Evolutionary conservation across 30 jellyfish, hydroid and myxozoan species (phyloP).

Genomic region (Aurelia coerulea): DNA sequence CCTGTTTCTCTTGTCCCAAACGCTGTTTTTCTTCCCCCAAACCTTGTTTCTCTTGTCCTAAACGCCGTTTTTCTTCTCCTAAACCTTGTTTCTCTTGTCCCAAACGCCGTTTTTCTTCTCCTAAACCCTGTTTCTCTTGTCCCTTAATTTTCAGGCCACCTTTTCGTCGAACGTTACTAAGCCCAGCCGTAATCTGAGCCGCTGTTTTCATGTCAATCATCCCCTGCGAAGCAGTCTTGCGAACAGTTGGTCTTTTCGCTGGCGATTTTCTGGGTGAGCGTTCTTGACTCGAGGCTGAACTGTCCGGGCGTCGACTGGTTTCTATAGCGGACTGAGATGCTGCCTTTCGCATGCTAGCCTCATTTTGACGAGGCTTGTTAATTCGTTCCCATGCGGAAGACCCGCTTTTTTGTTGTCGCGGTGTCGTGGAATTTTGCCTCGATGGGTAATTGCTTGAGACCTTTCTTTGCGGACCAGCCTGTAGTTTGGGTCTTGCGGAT

Average conservation of each 20-base stretch:
- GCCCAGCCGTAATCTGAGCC: constrained; percentile 43
- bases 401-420: neutral
- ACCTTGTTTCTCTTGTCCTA: neutral
- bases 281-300: neutral
- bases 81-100: neutral
- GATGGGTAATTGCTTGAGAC: neutral
- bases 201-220: constrained; percentile 38
- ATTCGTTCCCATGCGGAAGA: constrained; percentile 11
- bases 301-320: neutral
- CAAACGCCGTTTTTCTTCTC: neutral
- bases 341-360: constrained; percentile 31
- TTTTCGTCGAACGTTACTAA: constrained; percentile 29
- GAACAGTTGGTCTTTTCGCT: constrained; percentile 33
- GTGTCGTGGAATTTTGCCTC: neutral
- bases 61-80: neutral
- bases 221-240: constrained; percentile 27
- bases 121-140: neutral
- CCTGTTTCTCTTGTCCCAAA: neutral
- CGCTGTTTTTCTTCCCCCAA: neutral
- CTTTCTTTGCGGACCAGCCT: neutral
- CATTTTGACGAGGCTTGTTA: constrained; percentile 8
- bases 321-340: constrained; percentile 37
- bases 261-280: constrained; percentile 34
- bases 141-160: constrained; percentile 25
- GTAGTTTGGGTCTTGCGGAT: neutral